Conservation (phyloP, 2,113 vertebrate species). For the Pontoporia blainvillei region DNA sequence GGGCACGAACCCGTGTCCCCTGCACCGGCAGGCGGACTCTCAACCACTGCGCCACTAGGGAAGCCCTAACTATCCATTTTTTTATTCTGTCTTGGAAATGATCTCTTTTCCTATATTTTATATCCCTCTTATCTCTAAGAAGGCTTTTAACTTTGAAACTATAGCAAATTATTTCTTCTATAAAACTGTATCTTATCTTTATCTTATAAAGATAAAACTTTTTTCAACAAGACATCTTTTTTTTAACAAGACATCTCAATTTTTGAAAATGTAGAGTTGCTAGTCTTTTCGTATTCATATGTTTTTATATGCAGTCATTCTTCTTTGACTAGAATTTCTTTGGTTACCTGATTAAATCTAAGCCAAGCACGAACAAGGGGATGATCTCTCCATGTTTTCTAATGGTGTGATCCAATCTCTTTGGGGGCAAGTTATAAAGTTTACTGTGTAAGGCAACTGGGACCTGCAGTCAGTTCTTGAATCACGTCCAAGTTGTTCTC, state of each 20-base stretch:
- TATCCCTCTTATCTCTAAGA: neutral
- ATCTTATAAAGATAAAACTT: constrained; percentile 4
- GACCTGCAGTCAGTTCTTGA: constrained; percentile 21
- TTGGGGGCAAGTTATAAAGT: neutral
- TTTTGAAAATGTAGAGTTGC: constrained; percentile 26
- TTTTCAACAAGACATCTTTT: neutral
- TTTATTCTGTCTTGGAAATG: neutral
- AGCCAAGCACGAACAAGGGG: neutral
- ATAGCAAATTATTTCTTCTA: neutral
- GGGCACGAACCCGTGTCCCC: too few relatives aligned
- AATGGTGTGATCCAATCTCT: neutral
- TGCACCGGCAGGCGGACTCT: too few relatives aligned
- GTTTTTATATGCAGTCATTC: neutral
- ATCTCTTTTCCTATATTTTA: neutral
- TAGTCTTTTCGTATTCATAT: neutral
- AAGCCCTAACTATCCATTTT: neutral
- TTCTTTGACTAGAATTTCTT: constrained; percentile 15
- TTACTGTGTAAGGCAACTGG: neutral
- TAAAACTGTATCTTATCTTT: too few relatives aligned
- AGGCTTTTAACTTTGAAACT: neutral
- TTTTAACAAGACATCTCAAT: neutral
- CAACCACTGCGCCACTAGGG: too few relatives aligned
- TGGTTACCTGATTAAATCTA: neutral
- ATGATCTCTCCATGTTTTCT: neutral
- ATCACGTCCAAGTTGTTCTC: constrained; percentile 39